phyloP scores from a whole-genome alignment of 23 tunicate genomes.

The Corella eumyota region DNA sequence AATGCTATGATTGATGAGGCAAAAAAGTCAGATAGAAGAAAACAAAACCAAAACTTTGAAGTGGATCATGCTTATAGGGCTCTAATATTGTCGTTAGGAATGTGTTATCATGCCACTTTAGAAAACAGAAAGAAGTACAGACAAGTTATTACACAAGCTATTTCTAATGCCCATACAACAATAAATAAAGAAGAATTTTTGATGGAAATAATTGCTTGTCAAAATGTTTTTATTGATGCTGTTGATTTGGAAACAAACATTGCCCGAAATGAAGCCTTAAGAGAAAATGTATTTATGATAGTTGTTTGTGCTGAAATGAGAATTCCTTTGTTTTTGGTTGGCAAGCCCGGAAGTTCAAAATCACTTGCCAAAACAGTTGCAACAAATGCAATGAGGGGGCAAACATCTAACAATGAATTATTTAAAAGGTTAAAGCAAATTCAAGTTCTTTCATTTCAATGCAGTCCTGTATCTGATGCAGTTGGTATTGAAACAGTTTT shows the following conservation, averaged over 20 bases:
- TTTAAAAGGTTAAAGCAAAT: conserved; percentile 41
- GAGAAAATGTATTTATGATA: conserved; percentile 74
- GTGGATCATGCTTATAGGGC: too few relatives aligned
- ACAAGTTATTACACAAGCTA: neutral
- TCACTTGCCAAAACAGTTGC: conserved; percentile 67
- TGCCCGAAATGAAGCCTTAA: conserved; percentile 49
- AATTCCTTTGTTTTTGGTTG: conserved; percentile 62
- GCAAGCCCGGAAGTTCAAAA: conserved; percentile 75
- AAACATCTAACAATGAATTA: conserved; percentile 10
- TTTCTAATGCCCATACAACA: neutral
- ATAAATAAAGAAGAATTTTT: conserved; percentile 6
- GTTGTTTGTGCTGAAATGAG: conserved; percentile 57
- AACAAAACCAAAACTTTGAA: too few relatives aligned
- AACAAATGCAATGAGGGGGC: conserved; percentile 46
- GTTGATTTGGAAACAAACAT: conserved; percentile 37
- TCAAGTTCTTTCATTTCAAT: conserved; percentile 53
- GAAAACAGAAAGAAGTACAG: conserved; percentile 16
- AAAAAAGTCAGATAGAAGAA: neutral
- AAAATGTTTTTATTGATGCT: conserved; percentile 24
- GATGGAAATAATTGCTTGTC: conserved; percentile 43
- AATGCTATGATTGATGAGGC: conserved; percentile 1
- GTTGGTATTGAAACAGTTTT: conserved; percentile 58
- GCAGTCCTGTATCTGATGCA: conserved; percentile 66
- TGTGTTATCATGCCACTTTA: conserved; percentile 58
- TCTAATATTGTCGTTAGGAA: conserved; percentile 32